Evolutionary conservation across 2,113 vertebrate species (phyloP).

Genomic region (Callipepla squamata): DNA sequence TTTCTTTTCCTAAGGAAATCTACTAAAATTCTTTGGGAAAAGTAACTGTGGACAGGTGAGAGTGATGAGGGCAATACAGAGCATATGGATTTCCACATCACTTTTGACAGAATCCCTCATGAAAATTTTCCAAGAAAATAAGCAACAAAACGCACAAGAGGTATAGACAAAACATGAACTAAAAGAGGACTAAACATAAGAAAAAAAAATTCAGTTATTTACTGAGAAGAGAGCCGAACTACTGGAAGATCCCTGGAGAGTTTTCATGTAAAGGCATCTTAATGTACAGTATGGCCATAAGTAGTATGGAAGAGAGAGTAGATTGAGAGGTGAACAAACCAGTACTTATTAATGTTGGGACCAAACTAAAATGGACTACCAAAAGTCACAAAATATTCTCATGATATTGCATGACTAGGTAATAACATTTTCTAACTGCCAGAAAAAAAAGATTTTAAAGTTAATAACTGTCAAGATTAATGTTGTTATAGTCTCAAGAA

Average conservation of each 20-base stretch:
- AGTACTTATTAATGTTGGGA: fast-evolving
- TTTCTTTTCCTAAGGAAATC: background rate
- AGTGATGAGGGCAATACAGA: background rate
- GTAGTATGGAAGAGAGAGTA: background rate
- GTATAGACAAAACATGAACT: background rate
- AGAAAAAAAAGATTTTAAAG: background rate
- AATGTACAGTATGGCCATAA: background rate
- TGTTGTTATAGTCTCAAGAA: background rate
- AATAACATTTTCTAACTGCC: background rate
- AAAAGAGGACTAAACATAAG: background rate
- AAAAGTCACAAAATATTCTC: background rate
- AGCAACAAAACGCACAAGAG: background rate
- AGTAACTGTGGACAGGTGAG: background rate
- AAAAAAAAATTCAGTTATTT: background rate
- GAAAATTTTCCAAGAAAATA: background rate
- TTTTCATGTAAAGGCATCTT: background rate
- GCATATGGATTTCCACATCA: background rate
- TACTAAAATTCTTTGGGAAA: background rate
- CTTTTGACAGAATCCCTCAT: background rate
- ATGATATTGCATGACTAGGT: background rate
- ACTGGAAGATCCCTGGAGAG: background rate
- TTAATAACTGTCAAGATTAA: background rate
- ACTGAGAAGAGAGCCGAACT: background rate
- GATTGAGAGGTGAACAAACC: background rate
- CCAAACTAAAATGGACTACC: background rate